phyloP scores from a whole-genome alignment of 1,140 invertebrate genomes.

The Dendrolimus punctatus region DNA sequence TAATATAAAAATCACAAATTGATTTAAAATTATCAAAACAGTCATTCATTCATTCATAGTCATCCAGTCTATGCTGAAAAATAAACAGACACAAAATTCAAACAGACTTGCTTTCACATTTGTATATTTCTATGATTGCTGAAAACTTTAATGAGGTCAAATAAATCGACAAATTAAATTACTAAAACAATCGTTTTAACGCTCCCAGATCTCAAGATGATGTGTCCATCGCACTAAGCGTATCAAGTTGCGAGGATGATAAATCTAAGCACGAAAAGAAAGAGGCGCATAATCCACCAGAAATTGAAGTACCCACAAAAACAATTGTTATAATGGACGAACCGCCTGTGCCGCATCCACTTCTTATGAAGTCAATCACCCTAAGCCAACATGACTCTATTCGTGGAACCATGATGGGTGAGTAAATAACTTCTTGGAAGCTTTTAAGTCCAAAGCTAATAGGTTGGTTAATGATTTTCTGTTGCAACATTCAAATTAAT shows the following conservation, averaged over 20 bases:
- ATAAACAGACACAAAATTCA: too few relatives aligned
- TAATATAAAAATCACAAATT: too few relatives aligned
- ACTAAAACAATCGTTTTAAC: neutral
- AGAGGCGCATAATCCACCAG: constrained; percentile 27
- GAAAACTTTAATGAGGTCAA: too few relatives aligned
- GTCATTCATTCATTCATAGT: too few relatives aligned
- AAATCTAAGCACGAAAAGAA: constrained; percentile 55
- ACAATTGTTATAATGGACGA: constrained; percentile 58
- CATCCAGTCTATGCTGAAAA: too few relatives aligned
- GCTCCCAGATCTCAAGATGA: constrained; percentile 66
- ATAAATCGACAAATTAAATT: neutral
- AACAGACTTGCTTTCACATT: too few relatives aligned
- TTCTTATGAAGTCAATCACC: constrained; percentile 65
- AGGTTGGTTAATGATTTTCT: neutral
- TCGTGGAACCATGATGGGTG: constrained; percentile 64
- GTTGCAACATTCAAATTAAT: neutral
- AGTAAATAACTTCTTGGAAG: constrained; percentile 6
- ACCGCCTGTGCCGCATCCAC: constrained; percentile 53
- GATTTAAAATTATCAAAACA: too few relatives aligned
- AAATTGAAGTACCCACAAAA: constrained; percentile 46
- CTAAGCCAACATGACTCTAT: constrained; percentile 59
- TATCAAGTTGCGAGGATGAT: constrained; percentile 68
- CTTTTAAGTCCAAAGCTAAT: neutral
- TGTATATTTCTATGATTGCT: too few relatives aligned
- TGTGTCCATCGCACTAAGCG: constrained; percentile 62